phyloP scores from a whole-genome alignment of 2,113 vertebrate species.

The Arenaria interpres region DNA sequence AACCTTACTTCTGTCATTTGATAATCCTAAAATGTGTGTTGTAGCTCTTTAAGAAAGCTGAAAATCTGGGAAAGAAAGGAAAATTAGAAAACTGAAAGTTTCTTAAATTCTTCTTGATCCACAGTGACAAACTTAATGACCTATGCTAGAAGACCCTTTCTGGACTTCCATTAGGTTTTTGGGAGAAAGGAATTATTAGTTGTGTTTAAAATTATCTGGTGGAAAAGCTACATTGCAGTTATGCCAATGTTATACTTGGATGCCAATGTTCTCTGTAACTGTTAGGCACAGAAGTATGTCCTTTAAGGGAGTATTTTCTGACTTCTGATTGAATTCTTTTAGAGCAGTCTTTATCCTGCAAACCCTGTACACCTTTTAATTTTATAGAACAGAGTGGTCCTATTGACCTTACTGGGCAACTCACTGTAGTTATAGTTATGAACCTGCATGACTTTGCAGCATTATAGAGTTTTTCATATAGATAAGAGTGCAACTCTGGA shows the following conservation, averaged over 20 bases:
- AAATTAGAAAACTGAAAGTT: neutral
- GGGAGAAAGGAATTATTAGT: neutral
- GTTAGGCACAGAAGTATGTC: neutral
- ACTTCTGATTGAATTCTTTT: neutral
- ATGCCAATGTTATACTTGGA: neutral
- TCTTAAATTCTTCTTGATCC: neutral
- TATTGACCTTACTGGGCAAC: neutral
- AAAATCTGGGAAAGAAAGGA: neutral
- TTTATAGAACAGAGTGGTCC: neutral
- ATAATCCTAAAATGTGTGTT: neutral
- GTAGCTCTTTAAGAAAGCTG: neutral
- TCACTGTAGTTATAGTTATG: neutral
- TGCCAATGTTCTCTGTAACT: neutral
- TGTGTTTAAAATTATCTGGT: neutral
- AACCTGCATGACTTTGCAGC: neutral
- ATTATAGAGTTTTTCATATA: neutral
- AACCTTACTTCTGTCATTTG: neutral
- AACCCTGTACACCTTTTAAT: neutral
- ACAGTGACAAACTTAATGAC: neutral
- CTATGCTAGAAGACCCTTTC: neutral
- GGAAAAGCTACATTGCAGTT: neutral
- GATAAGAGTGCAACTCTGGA: neutral
- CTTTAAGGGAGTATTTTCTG: neutral
- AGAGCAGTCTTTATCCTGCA: neutral
- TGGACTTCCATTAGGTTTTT: neutral